Evolutionary conservation across 2,797 vertebrate genomes (phyloP).

Genomic region (Esox masquinongy): DNA sequence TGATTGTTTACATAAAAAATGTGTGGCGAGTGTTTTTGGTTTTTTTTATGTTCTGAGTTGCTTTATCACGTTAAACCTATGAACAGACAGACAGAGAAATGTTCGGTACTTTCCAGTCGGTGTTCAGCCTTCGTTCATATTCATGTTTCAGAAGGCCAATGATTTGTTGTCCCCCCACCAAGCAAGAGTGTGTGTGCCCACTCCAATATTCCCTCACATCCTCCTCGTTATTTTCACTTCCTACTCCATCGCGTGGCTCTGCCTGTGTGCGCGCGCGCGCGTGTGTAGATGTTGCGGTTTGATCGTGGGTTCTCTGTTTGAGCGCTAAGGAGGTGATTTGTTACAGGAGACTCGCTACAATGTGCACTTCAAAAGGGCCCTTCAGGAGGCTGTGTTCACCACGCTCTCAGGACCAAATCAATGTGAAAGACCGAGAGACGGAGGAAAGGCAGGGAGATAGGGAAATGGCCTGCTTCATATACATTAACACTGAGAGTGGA

Average conservation of each 20-base stretch:
- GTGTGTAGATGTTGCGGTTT: slow-evolving; percentile 17
- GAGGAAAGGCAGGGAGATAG: slow-evolving; percentile 6
- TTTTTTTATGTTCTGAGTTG: too few species aligned
- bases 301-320: slow-evolving; percentile 34
- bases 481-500: slow-evolving; percentile 48
- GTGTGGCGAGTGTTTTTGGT: too few species aligned
- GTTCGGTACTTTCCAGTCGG: background rate
- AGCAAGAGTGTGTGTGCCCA: slow-evolving; percentile 38
- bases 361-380: slow-evolving; percentile 68
- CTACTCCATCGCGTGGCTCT: slow-evolving; percentile 46
- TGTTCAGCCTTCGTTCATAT: slow-evolving; percentile 47
- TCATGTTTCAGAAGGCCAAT: background rate
- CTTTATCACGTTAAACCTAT: too few species aligned
- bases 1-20: slow-evolving; percentile 16
- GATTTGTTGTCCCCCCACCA: slow-evolving; percentile 46
- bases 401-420: slow-evolving; percentile 53
- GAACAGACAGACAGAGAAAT: background rate
- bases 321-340: slow-evolving; percentile 62
- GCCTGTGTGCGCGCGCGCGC: slow-evolving; percentile 4
- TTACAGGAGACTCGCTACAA: slow-evolving; percentile 59
- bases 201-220: slow-evolving; percentile 68
- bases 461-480: slow-evolving; percentile 59
- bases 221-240: slow-evolving; percentile 55
- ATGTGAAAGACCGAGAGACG: background rate
- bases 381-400: slow-evolving; percentile 53